Evolutionary conservation across 2,797 vertebrate species (phyloP).

Genomic region (Neostethus bicornis): DNA sequence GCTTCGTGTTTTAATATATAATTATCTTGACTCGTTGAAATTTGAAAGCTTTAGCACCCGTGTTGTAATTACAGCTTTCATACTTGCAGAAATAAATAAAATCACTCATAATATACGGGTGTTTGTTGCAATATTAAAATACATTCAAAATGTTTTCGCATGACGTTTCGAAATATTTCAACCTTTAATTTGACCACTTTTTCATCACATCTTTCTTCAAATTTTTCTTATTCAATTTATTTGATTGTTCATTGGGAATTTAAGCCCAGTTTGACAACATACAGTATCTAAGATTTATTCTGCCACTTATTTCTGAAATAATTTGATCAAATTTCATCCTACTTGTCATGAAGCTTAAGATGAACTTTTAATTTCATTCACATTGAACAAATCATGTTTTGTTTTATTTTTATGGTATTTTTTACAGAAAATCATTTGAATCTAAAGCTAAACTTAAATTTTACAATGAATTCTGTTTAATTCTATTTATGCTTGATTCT

Average conservation of each 20-base stretch:
- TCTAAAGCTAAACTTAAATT: background rate
- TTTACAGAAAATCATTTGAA: conserved; percentile 1
- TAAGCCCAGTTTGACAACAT: too few species aligned
- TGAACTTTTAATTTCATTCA: background rate
- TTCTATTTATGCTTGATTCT: background rate
- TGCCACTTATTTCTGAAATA: too few species aligned
- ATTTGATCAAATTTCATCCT: too few species aligned
- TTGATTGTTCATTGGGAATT: background rate
- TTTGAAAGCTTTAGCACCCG: background rate
- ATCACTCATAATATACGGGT: conserved; percentile 2
- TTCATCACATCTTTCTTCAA: background rate
- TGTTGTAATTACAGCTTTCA: background rate
- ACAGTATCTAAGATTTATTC: too few species aligned
- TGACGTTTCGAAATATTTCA: conserved; percentile 8
- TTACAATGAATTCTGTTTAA: background rate
- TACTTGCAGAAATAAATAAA: background rate
- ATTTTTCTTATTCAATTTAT: background rate
- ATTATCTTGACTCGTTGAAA: background rate
- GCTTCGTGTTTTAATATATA: conserved; percentile 1
- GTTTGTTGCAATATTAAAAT: conserved; percentile 12
- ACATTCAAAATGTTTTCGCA: conserved; percentile 3
- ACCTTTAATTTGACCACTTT: background rate
- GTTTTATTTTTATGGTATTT: too few species aligned
- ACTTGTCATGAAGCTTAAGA: too few species aligned
- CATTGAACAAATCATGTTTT: background rate